Evolutionary conservation across 1,140 invertebrate species (phyloP), one percentile per base, ranked within the genome.

Genomic region (Hormaphis cornu): DNA sequence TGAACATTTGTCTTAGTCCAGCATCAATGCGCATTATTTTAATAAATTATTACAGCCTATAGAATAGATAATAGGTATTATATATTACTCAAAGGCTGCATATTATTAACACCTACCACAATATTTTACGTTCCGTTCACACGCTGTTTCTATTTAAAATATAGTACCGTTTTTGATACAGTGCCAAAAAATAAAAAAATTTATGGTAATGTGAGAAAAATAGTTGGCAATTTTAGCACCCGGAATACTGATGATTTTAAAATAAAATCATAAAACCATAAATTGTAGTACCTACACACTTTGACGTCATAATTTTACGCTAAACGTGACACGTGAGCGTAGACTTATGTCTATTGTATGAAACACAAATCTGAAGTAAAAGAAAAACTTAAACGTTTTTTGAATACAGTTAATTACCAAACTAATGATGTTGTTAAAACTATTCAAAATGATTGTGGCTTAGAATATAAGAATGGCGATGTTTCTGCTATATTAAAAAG

Each of bases 371-470:
- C 71, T 53, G 75, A 79, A 56, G 75, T 76, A 58, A 73, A 48
- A 14, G 71, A 72, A 37, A 50, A 69, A 48, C 33, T 76, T 24
- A 74, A 73, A 8, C 20, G 50, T 26, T 69, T 35, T n/a, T 35
- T 50, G 33, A 22, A 10, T 30, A 33, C 12, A 18, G 33, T 37
- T 33, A 52, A 44, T 37, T 59, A 3, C 18, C 14, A 50, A 30
- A 28, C 9, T 46, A 46, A 53, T 63, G 12, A 9, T n/a, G 6
- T 28, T 35, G 35, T 69, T 20, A 8, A 8, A 20, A 50, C 26
- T 8, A 53, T 83, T 1, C 72, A 76, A 42, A 42, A 74, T 16
- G 80, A 82, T 69, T 80, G 80, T 75, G 80, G 78, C 5, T 22
- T 74, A 9, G 79, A 81, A 52, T 79, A 78, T 72, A 56, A 69